Percentiles rank a stretch among this genome's conserved stretches.
phyloP scores from a whole-genome alignment of 2,888 invertebrate genomes.

The Horisme vitalbata region DNA sequence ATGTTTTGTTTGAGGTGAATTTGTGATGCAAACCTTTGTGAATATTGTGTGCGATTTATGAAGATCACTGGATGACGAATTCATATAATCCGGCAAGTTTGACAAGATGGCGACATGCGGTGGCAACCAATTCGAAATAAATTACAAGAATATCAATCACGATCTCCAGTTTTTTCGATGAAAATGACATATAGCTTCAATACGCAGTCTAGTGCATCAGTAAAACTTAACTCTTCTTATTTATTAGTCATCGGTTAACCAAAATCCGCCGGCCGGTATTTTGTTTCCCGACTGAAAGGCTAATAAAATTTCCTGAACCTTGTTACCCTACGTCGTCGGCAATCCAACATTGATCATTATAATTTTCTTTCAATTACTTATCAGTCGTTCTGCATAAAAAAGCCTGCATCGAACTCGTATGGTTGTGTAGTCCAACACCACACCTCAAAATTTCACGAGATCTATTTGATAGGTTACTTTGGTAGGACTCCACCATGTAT shows the following conservation, averaged over 20 bases:
- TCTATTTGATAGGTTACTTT: too few species aligned
- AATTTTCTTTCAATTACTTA: too few species aligned
- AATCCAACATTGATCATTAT: too few species aligned
- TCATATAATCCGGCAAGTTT: constrained; percentile 67
- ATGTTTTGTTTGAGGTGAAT: constrained; percentile 35
- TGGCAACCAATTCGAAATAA: constrained; percentile 57
- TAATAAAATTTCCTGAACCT: too few species aligned
- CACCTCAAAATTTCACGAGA: too few species aligned
- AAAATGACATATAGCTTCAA: not conserved
- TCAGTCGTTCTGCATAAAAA: too few species aligned
- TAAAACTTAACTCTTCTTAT: not conserved
- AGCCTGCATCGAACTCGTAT: too few species aligned
- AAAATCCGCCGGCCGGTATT: constrained; percentile 40
- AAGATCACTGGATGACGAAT: constrained; percentile 61
- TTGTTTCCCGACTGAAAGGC: too few species aligned
- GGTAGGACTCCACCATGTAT: too few species aligned
- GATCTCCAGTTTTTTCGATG: not conserved
- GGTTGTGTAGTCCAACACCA: too few species aligned
- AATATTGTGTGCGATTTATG: constrained; percentile 45
- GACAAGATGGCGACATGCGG: constrained; percentile 83
- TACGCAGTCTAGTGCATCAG: not conserved
- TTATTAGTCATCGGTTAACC: not conserved
- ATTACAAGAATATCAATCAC: constrained; percentile 35
- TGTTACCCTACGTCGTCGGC: too few species aligned
- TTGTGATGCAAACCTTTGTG: constrained; percentile 48